Evolutionary conservation across 2,888 invertebrate species (phyloP).

Genomic region (Biston stratarius): DNA sequence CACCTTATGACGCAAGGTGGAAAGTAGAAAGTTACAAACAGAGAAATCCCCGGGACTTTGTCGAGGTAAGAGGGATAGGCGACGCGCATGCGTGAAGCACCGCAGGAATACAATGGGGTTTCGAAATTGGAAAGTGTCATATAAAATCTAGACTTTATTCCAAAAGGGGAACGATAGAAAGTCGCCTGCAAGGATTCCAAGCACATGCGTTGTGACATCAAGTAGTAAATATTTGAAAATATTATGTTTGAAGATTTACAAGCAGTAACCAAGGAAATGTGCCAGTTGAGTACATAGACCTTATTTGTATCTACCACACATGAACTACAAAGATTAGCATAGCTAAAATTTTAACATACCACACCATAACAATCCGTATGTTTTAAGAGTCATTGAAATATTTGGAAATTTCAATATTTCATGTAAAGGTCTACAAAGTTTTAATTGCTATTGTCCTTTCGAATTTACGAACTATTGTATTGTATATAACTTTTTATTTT

Average conservation of each 20-base stretch:
- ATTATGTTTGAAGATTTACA: conserved; percentile 68
- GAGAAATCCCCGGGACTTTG: conserved; percentile 58
- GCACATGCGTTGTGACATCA: conserved; percentile 66
- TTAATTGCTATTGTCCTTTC: conserved; percentile 21
- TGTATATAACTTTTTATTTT: conserved; percentile 16
- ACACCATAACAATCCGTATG: conserved; percentile 12
- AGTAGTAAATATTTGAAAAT: conserved; percentile 70
- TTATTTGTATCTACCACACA: conserved; percentile 41
- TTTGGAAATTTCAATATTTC: conserved; percentile 40
- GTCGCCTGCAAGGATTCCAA: conserved; percentile 33
- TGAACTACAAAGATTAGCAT: conserved; percentile 20
- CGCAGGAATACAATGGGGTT: conserved; percentile 59
- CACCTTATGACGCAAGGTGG: conserved; percentile 59
- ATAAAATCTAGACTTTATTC: conserved; percentile 52
- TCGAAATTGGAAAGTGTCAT: conserved; percentile 48
- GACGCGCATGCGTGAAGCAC: conserved; percentile 73
- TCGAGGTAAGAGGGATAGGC: conserved; percentile 61
- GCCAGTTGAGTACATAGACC: conserved; percentile 60
- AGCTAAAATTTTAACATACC: conserved; percentile 4
- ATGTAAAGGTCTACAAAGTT: conserved; percentile 26
- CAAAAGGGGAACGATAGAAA: conserved; percentile 45
- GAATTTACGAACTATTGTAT: conserved; percentile 18
- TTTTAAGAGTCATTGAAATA: conserved; percentile 39
- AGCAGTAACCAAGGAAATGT: conserved; percentile 69
- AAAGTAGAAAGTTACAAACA: conserved; percentile 63